A percentile compares a stretch with the other conserved stretches of the same genome.
phyloP scores from a whole-genome alignment of 2,113 vertebrate species.

The Sapayoa aenigma region DNA sequence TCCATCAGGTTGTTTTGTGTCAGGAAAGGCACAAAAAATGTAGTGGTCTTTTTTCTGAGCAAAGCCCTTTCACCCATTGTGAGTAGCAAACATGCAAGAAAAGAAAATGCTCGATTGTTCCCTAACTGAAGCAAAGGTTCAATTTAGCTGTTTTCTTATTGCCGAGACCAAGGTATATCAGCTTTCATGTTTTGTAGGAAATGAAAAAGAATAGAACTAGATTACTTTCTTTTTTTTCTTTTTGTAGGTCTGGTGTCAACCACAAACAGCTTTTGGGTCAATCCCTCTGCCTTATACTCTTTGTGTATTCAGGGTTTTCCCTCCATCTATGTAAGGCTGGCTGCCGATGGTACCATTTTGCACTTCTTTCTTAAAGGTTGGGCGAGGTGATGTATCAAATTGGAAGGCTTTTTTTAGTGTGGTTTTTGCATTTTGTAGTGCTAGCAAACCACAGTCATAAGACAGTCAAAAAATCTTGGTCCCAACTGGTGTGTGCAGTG shows the following conservation, averaged over 20 bases:
- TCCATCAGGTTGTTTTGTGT: background rate
- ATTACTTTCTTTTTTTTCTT: conserved; percentile 56
- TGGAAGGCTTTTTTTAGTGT: background rate
- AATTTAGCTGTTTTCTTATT: conserved; percentile 43
- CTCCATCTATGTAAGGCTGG: background rate
- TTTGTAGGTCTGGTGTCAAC: conserved; percentile 44
- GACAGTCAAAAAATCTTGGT: background rate
- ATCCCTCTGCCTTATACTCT: conserved; percentile 4
- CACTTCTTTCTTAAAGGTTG: background rate
- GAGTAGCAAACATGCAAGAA: background rate
- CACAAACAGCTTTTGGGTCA: conserved; percentile 34
- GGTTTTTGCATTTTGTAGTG: background rate
- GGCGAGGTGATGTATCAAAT: background rate
- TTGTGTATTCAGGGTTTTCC: background rate
- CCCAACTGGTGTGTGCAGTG: background rate
- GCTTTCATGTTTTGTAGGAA: conserved; percentile 60
- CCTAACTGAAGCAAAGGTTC: conserved; percentile 38
- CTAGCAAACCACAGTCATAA: background rate
- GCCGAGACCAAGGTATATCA: conserved; percentile 38
- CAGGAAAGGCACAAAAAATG: background rate
- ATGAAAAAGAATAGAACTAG: conserved; percentile 62
- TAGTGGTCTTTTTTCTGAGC: background rate
- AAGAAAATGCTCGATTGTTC: conserved; percentile 9
- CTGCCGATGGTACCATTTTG: accelerated
- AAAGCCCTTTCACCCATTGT: background rate